These are phyloP conservation scores for Chironomus riparius DNA, from an alignment of 2,888 invertebrate genomes.

Conservation along the genomic window DNA sequence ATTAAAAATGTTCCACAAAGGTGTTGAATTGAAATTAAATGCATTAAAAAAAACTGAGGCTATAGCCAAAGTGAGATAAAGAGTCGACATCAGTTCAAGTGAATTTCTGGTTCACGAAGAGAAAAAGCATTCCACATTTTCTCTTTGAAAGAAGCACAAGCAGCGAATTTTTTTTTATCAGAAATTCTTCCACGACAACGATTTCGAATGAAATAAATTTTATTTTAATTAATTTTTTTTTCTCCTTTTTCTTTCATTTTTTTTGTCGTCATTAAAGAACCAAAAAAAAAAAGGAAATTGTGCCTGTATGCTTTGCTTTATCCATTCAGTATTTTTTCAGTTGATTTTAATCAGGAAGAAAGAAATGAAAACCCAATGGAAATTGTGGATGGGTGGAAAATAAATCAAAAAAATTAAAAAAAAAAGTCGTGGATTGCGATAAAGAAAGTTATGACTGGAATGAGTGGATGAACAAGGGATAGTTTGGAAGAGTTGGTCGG, in stretches of 20 bases:
- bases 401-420: background rate
- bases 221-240: conserved; percentile 24
- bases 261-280: background rate
- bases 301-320: conserved; percentile 3
- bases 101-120: background rate
- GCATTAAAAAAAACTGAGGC: background rate
- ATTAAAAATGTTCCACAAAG: too few species aligned
- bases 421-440: background rate
- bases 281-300: background rate
- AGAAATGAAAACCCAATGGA: conserved; percentile 5
- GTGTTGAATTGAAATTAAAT: background rate
- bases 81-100: background rate
- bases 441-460: too few species aligned
- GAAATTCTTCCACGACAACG: conserved; percentile 24
- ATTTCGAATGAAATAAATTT: conserved; percentile 26
- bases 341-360: conserved; percentile 25
- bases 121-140: background rate
- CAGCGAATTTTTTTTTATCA: conserved; percentile 22
- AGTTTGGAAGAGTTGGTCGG: too few species aligned
- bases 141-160: background rate
- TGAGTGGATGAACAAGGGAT: too few species aligned
- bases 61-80: background rate
- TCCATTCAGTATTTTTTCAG: conserved; percentile 22
- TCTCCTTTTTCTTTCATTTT: background rate
- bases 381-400: background rate